Evolutionary conservation across 2,113 vertebrate species (phyloP).

Genomic region (Grantiella picta): DNA sequence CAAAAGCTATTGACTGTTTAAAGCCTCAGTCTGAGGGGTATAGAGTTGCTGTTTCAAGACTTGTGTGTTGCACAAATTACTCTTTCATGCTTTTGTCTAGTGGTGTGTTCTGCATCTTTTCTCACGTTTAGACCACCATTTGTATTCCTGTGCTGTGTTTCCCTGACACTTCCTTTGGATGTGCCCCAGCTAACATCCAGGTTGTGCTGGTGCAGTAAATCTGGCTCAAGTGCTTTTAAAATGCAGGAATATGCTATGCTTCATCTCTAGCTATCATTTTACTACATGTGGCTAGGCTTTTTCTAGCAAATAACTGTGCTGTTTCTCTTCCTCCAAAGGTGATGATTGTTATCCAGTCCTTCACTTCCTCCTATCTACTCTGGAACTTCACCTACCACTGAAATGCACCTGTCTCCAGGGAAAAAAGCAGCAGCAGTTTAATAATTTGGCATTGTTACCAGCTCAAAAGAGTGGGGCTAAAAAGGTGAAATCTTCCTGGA

Average conservation of each 20-base stretch:
- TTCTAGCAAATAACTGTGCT: not conserved
- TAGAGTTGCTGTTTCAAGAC: not conserved
- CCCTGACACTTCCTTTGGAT: not conserved
- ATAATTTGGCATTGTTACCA: not conserved
- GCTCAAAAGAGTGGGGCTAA: not conserved
- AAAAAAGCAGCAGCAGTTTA: not conserved
- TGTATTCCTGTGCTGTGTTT: not conserved
- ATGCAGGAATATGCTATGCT: not conserved
- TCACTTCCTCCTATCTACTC: not conserved
- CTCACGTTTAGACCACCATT: not conserved
- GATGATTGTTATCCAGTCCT: not conserved
- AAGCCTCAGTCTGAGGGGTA: not conserved
- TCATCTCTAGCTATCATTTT: not conserved
- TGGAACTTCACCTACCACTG: not conserved
- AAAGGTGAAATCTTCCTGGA: not conserved
- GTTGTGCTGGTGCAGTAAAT: not conserved
- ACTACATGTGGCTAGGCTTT: not conserved
- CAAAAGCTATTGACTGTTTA: not conserved
- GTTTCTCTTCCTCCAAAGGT: not conserved
- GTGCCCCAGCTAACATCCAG: not conserved
- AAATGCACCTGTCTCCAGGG: not conserved
- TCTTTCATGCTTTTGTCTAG: not conserved
- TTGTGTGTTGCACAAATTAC: not conserved
- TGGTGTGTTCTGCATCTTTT: not conserved
- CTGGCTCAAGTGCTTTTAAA: not conserved